A percentile compares a stretch with the other conserved stretches of the same genome.
phyloP scores from a whole-genome alignment of 2,888 invertebrate species.

The Unio pictorum region DNA sequence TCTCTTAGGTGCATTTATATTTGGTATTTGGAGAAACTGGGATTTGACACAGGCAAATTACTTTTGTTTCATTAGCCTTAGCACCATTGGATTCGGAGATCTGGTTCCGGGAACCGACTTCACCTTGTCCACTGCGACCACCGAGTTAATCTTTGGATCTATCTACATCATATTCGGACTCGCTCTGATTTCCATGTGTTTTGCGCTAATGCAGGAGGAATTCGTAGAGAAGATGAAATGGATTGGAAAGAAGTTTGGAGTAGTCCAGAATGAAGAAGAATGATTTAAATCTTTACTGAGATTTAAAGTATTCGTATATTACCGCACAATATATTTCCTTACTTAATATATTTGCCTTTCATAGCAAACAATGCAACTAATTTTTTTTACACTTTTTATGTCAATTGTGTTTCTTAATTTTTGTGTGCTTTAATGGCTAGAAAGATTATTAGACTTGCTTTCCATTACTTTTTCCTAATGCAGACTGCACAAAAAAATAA shows the following conservation, averaged over 20 bases:
- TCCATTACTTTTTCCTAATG: too few relatives aligned
- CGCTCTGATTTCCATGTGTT: slow-evolving; percentile 71
- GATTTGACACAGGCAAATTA: slow-evolving; percentile 84
- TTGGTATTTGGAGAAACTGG: slow-evolving; percentile 94
- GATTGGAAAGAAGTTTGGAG: slow-evolving; percentile 62
- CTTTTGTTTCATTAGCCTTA: slow-evolving; percentile 71
- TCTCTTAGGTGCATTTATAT: slow-evolving; percentile 90
- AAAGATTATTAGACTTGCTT: too few relatives aligned
- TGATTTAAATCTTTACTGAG: too few relatives aligned
- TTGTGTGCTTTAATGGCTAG: too few relatives aligned
- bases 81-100: slow-evolving; percentile 71
- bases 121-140: slow-evolving; percentile 52
- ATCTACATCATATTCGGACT: slow-evolving; percentile 70
- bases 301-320: too few relatives aligned
- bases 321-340: too few relatives aligned
- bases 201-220: slow-evolving; percentile 71
- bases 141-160: slow-evolving; percentile 55
- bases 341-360: too few relatives aligned
- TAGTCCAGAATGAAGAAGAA: slow-evolving; percentile 23
- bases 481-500: too few relatives aligned
- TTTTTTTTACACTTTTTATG: too few relatives aligned
- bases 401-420: too few relatives aligned
- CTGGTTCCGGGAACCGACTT: slow-evolving; percentile 64
- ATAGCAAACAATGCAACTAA: too few relatives aligned
- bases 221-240: slow-evolving; percentile 59